Percentiles rank a stretch among this genome's conserved stretches.
These are phyloP conservation scores for Artibeus jamaicensis DNA, from an alignment of 2,797 vertebrate genomes.

Conservation along the genomic window DNA sequence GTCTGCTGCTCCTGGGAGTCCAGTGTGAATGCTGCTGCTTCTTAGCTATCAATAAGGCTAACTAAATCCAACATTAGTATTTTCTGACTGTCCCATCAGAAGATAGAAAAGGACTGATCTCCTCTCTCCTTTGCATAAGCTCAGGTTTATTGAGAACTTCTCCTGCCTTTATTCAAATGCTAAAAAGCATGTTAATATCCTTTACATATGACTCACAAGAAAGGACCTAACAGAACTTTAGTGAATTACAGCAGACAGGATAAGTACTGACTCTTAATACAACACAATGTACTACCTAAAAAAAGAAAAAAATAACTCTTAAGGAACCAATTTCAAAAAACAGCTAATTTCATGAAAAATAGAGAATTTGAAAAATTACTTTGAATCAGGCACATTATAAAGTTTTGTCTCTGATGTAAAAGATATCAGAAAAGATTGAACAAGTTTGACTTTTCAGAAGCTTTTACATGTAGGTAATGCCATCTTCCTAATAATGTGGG, in stretches of 20 bases:
- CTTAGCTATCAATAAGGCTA: not conserved
- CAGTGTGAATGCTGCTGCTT: not conserved
- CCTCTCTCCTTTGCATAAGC: not conserved
- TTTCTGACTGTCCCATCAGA: not conserved
- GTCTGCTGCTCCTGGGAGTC: no score
- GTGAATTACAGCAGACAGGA: not conserved
- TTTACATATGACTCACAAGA: not conserved
- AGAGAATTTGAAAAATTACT: not conserved
- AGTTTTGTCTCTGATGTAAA: not conserved
- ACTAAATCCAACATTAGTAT: not conserved
- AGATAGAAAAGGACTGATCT: not conserved
- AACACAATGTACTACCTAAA: not conserved
- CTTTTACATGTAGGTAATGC: not conserved
- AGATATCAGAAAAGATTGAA: not conserved
- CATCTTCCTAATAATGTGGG: not conserved
- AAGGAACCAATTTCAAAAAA: not conserved
- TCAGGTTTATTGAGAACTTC: not conserved
- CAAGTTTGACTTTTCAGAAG: not conserved
- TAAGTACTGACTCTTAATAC: not conserved
- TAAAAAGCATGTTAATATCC: not conserved
- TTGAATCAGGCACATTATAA: not conserved
- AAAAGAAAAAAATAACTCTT: not conserved
- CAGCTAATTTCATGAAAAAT: not conserved
- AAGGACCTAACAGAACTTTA: not conserved
- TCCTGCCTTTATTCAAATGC: constrained; percentile 9